Percentiles rank a stretch among this genome's conserved stretches.
Conservation (phyloP, 2,888 invertebrate genomes). For the Argyresthia albistria region DNA sequence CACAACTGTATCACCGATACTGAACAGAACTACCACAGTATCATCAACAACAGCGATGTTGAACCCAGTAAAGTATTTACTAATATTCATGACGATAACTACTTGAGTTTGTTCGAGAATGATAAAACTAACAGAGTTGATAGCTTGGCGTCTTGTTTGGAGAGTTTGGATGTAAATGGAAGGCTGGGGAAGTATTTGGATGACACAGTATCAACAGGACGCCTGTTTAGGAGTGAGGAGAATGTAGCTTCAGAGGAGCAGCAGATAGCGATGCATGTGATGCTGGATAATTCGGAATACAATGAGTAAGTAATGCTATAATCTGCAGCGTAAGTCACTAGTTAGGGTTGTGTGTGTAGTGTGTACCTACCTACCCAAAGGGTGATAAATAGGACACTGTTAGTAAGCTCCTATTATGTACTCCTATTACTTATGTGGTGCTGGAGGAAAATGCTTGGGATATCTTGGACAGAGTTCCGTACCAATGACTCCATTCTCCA, state of each 20-base stretch:
- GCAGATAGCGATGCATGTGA: conserved; percentile 53
- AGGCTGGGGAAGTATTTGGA: conserved; percentile 19
- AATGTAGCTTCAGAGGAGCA: conserved; percentile 22
- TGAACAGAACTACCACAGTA: conserved; percentile 53
- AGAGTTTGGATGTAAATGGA: conserved; percentile 27
- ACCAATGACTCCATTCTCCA: no score
- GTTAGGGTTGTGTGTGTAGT: no score
- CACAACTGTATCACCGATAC: conserved; percentile 74
- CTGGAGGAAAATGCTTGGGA: no score
- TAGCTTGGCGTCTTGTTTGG: conserved; percentile 28
- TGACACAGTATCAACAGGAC: conserved; percentile 29
- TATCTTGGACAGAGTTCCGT: no score
- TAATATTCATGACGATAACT: conserved; percentile 73
- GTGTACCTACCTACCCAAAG: no score
- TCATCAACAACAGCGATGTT: conserved; percentile 33
- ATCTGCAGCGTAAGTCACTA: no score
- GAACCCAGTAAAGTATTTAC: conserved; percentile 59
- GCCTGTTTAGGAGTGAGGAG: conserved; percentile 42
- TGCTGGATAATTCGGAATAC: conserved; percentile 50
- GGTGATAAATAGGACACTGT: no score
- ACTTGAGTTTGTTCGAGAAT: conserved; percentile 13
- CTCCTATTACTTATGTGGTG: no score
- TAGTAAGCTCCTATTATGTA: no score
- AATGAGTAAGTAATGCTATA: conserved; percentile 43
- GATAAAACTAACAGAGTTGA: conserved; percentile 5